Base-by-base conservation (phyloP, 2,113 vertebrate genomes). In the Notechis scutatus region DNA sequence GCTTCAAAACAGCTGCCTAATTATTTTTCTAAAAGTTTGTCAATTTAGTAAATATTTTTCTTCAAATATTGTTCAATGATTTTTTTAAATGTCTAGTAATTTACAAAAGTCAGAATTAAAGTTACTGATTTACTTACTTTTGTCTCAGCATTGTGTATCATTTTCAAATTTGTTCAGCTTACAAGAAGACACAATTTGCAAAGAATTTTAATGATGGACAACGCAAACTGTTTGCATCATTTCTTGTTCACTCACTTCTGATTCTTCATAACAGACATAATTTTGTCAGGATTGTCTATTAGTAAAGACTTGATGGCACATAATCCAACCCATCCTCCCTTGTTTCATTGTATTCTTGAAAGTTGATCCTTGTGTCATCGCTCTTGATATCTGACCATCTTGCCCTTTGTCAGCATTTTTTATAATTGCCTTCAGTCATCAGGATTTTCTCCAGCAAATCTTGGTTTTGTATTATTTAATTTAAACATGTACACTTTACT, bases 21-120 rank as follows among this genome's bases (percentile, higher is more conserved):
- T 88, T 92, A 88, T 56, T 89, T 88, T 56, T 81, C 87, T 55
- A 55, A 89, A 81, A 47, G n/a, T 21, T n/a, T 92, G 39, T 92
- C 10, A 18, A 50, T 34, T 89, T 56, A 45, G 18, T 47, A 12
- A 56, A 85, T 34, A 52, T 6, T 52, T 21, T 39, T 55, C 39
- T 85, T 91, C 50, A 92, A 20, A 85, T 57, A 85, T 56, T 26
- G 24, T 54, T 92, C 56, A 42, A 89, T 91, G 59, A 1, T 42
- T 69, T 92, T 92, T 92, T 29, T 12, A 88, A 26, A 92, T 74
- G 14, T 69, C n/a, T 26, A 55, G 29, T 91, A 55, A 88, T 91
- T 86, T 56, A 26, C 54, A 86, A 86, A 64, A 88, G 59, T 74
- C 61, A 88, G 34, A 88, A 50, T 50, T 47, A 50, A 15, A 29